Evolutionary conservation across 2,113 vertebrate genomes (phyloP).

Genomic region (Brachyistius frenatus): DNA sequence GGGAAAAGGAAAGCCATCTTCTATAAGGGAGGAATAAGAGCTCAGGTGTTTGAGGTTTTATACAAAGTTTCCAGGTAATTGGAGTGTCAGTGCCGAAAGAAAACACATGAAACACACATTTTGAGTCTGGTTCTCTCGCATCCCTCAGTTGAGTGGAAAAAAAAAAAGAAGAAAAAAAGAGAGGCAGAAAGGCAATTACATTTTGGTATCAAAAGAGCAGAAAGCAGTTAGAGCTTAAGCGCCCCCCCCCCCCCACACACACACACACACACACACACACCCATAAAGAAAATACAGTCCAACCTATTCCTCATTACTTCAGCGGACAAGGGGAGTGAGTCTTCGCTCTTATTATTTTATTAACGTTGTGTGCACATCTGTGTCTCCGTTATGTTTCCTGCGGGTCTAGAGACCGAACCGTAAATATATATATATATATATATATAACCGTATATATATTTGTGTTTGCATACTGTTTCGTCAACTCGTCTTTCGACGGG

Average conservation of each 20-base stretch:
- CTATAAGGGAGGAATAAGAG: conserved; percentile 68
- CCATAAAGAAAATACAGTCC: conserved; percentile 37
- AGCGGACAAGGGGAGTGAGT: conserved; percentile 10
- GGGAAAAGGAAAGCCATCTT: conserved; percentile 14
- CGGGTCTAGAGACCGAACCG: conserved; percentile 29
- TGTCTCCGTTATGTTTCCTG: conserved; percentile 32
- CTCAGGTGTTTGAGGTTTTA: conserved; percentile 76
- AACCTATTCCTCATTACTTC: conserved; percentile 53
- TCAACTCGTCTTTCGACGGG: conserved; percentile 59
- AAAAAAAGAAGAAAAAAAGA: conserved; percentile 49
- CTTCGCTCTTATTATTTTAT: not conserved
- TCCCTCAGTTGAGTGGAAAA: conserved; percentile 37
- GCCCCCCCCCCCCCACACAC: not conserved
- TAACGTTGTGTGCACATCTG: conserved; percentile 2
- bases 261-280: too few species aligned
- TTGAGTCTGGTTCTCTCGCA: conserved; percentile 54
- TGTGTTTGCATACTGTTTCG: conserved; percentile 70
- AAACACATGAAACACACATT: conserved; percentile 73
- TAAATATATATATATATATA: not conserved
- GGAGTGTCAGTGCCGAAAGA: conserved; percentile 70
- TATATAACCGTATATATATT: not conserved
- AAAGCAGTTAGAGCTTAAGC: conserved; percentile 55
- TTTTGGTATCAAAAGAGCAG: conserved; percentile 73
- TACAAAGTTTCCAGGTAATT: conserved; percentile 78
- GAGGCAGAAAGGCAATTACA: conserved; percentile 74